Evolutionary conservation across 2,113 vertebrate genomes (phyloP).

Genomic region (Ptychochromis oligacanthus): DNA sequence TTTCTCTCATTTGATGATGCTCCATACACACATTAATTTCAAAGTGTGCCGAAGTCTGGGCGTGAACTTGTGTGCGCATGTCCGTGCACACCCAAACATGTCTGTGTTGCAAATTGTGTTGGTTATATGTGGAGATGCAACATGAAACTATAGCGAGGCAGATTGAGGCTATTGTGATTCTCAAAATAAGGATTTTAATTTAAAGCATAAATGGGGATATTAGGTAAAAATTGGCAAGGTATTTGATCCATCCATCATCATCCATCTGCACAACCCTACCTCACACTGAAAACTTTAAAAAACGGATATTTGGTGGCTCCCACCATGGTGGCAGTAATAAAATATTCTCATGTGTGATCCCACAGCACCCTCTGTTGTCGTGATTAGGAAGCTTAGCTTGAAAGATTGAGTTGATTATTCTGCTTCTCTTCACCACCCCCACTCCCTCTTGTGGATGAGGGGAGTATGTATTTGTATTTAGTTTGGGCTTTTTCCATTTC

Average conservation of each 20-base stretch:
- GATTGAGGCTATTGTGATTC: neutral
- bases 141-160: neutral
- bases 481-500: neutral
- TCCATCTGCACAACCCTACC: neutral
- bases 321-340: neutral
- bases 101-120: neutral
- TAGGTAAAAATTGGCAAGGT: neutral
- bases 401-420: slow-evolving; percentile 2
- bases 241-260: neutral
- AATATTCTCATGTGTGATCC: slow-evolving; percentile 13
- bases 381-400: neutral
- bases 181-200: neutral
- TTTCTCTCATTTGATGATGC: neutral
- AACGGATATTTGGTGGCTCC: neutral
- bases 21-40: neutral
- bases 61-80: neutral
- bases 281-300: neutral
- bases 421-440: slow-evolving; percentile 26
- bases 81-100: neutral
- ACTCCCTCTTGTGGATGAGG: slow-evolving; percentile 48
- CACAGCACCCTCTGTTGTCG: slow-evolving; percentile 64
- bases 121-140: neutral
- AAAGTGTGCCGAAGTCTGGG: neutral
- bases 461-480: neutral
- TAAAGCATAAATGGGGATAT: neutral